Base-by-base conservation (phyloP, 2,113 vertebrate genomes). In the Natator depressus region DNA sequence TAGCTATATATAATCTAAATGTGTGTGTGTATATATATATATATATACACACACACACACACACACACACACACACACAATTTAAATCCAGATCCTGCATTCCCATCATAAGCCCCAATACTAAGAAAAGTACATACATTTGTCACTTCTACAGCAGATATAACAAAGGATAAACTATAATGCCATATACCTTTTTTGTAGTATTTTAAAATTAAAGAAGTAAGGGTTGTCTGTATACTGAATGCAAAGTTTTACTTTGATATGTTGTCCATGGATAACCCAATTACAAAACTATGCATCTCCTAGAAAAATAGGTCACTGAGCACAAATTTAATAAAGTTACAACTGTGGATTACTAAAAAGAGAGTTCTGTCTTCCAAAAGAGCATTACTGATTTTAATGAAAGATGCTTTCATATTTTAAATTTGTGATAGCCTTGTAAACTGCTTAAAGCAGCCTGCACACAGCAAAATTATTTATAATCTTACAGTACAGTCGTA, bases 351-450 rank as follows among this genome's bases (percentile, higher is more conserved):
- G 93, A 93, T 93, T 96, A 97, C 11, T 91, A 93, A 89, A 97
- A 88, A 83, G 87, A 96, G 87, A 91, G 97, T 84, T 96, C 69
- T 96, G 84, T 96, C 96, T 97, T 96, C 59, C 88, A 85, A 90
- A 97, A 96, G 93, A 92, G 81, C 69, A 81, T 91, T 86, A 91
- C 8, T 89, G 75, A 95, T 94, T 89, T 94, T 86, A 95, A 96
- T 91, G 89, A 96, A 95, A 93, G 96, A 78, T n/a, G 8, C 65
- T 95, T 98, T 98, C 87, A 93, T 95, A 96, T 95, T 93, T 96
- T 83, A 90, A 94, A 95, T 92, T 95, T 96, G 92, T 93, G 92
- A 89, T 69, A 94, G 87, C 79, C 81, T 96, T 92, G 91, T 87
- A 94, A 93, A 94, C 81, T 0, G 59, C 87, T 82, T 90, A 47